Conservation (phyloP, 2,113 vertebrate genomes). For the Cardinalis cardinalis region DNA sequence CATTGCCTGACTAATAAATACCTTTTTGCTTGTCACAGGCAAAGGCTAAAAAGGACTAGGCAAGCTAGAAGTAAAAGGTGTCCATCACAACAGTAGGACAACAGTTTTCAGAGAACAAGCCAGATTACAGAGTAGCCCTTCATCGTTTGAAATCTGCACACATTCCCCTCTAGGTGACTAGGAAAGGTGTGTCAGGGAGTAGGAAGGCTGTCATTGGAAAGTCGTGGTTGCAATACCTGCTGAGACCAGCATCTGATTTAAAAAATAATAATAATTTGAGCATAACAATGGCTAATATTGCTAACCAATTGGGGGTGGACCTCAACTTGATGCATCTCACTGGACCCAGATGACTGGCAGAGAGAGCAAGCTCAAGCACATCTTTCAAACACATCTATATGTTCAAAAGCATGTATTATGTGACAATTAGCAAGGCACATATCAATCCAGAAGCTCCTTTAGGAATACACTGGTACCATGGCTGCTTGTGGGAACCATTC, state of each 20-base stretch:
- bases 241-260: not conserved
- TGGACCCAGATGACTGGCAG: not conserved
- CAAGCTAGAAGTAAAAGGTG: not conserved
- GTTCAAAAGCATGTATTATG: not conserved
- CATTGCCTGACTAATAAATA: not conserved
- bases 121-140: not conserved
- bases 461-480: not conserved
- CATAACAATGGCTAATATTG: not conserved
- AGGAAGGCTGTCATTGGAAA: not conserved
- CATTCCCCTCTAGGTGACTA: not conserved
- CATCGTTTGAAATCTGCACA: not conserved
- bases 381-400: not conserved
- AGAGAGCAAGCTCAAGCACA: not conserved
- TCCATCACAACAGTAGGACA: not conserved
- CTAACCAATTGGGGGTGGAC: accelerated
- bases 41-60: not conserved
- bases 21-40: not conserved
- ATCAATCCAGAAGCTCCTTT: not conserved
- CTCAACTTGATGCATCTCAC: not conserved
- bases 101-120: not conserved
- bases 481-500: not conserved
- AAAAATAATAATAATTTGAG: not conserved
- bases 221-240: not conserved
- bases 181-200: not conserved
- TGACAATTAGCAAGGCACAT: not conserved